Evolutionary conservation across 2,888 invertebrate species (phyloP).

Genomic region (Drosophila nr. perissopoda): DNA sequence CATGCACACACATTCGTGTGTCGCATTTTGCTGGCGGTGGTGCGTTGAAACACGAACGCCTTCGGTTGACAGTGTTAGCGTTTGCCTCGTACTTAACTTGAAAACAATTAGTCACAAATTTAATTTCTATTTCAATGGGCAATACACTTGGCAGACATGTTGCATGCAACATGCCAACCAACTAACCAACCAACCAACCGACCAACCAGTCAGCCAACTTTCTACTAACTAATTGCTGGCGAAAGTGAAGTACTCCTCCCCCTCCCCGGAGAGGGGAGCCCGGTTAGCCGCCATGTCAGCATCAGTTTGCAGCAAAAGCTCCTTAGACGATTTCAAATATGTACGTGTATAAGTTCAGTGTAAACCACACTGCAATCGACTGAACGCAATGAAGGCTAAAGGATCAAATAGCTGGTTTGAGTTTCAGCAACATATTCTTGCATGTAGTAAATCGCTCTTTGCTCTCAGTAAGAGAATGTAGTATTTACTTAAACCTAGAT

Average conservation of each 20-base stretch:
- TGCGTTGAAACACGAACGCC: conserved; percentile 52
- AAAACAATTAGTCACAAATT: conserved; percentile 75
- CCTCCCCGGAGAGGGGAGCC: too few species aligned
- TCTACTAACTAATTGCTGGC: conserved; percentile 60
- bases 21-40: conserved; percentile 48
- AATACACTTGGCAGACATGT: conserved; percentile 36
- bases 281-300: conserved; percentile 69
- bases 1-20: conserved; percentile 6
- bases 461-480: not conserved
- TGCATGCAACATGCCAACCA: conserved; percentile 68
- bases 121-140: conserved; percentile 62
- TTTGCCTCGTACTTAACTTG: conserved; percentile 57
- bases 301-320: conserved; percentile 56
- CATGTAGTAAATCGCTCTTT: not conserved
- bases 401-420: conserved; percentile 1
- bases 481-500: not conserved
- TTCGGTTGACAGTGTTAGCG: conserved; percentile 46
- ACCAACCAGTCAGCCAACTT: conserved; percentile 31
- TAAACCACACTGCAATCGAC: conserved; percentile 2
- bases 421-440: not conserved
- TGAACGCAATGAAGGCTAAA: not conserved
- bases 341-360: conserved; percentile 3
- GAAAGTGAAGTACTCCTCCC: conserved; percentile 51
- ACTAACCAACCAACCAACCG: conserved; percentile 27
- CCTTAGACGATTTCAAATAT: conserved; percentile 11